Evolutionary conservation across 2,797 vertebrate genomes (phyloP), one percentile per base, ranked within the genome.

Genomic region (Sandelia bainsii): DNA sequence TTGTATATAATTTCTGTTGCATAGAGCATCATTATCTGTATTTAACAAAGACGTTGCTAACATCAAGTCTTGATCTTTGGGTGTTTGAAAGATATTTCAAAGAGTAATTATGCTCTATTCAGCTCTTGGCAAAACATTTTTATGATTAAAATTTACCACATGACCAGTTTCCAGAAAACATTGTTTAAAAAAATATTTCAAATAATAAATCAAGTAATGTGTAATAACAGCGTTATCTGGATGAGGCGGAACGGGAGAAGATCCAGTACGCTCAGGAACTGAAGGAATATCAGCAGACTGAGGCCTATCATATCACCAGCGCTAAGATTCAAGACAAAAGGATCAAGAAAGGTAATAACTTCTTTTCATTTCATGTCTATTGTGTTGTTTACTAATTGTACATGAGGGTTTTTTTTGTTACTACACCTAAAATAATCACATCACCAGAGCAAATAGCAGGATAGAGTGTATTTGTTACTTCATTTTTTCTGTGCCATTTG

Each of bases 291-390:
- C 98, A 99, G 90, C 97, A 98, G 92, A 99, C 97, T 0, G 98
- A 99, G 81, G 97, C 98, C 22, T 99, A 94, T 87, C 97, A 98
- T 88, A 96, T 99, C 93, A 98, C 97, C 69, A 91, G 92, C 0
- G 95, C 97, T 69, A 98, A 99, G 88, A 96, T 99, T 75, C 97
- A 99, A 70, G 98, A 99, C 84, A 99, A 98, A 63, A 97, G 95
- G 83, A 95, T 98, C 29, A 99, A 99, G 83, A 98, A 97, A 95
- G 98, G 98, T 99, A 52, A 87, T 42, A 17, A 32, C 4, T 16
- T 3, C 29, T 9, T 17, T 67, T 7, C 39, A 23, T 1, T 0
- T 60, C 5, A 56, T 37, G 3, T 32, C 42, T 53, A 2, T 19
- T 19, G 19, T 42, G 4, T 9, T 23, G 13, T 10, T n/a, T 51